Evolutionary conservation across 2,888 invertebrate species (phyloP), one percentile per base, ranked within the genome.

Genomic region (Hemithea aestivaria): DNA sequence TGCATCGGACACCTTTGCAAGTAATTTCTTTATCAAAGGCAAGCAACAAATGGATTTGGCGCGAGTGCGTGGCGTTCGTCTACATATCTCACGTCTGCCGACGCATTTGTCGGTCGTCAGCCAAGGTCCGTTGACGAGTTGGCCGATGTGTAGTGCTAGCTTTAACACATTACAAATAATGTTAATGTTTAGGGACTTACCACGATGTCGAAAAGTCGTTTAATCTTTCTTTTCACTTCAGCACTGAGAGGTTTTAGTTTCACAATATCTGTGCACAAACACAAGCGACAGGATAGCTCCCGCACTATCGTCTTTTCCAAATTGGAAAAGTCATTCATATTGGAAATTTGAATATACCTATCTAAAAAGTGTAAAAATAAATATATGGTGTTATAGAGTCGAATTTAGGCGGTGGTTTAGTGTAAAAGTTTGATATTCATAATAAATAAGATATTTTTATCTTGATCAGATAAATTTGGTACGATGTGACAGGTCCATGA

Each of bases 301-400:
- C 85, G 81, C 38, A 87, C 83, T 62, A 85, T 79, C 36, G 66
- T 72, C 68, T 83, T 85, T 49, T 84, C 87, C 24, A 84, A 72
- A 62, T 55, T 71, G 7, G 61, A 51, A 63, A 79, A 84, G 62
- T 87, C 83, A 57, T 85, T 75, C 85, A 84, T 87, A 62, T 58
- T 80, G 64, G 36, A 40, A 39, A 41, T 33, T 34, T 37, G 22
- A 22, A 8, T 27, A 12, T 7, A 5, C 12, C 4, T 21, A 21
- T 37, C 6, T 20, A 27, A 28, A 30, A 28, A 38, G 24, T 22
- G 27, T 22, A 20, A 33, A 35, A n/a, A 27, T n/a, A 47, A 49
- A 47, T 31, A 28, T 27, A 41, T 44, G 51, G 16, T 40, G 50
- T 40, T 29, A 28, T 23, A 39, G 30, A 41, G 26, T n/a, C n/a